Evolutionary conservation across 2,113 vertebrate genomes (phyloP), one percentile per base, ranked within the genome.

Genomic region (Hippocampus mohnikei): DNA sequence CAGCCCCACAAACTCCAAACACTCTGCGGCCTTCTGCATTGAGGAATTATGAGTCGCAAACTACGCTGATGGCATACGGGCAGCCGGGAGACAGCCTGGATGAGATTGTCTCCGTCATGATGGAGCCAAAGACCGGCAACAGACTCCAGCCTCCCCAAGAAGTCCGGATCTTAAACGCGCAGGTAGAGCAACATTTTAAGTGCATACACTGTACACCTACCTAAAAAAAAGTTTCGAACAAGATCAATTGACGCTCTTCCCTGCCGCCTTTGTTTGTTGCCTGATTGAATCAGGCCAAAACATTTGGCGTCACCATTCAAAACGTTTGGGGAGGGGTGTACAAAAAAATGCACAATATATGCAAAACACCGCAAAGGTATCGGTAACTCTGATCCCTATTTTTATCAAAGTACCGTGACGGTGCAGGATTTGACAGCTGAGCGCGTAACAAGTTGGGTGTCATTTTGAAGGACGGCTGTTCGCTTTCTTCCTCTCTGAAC

Each of bases 21-120:
- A 83, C 63, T 7, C 20, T 64, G 13, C 79, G 23, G 33, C 79
- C 76, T 72, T 73, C 84, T 6, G 3, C 73, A 5, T 42, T 86
- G 70, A 84, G 72, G 8, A 87, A 83, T 60, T 76, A 66, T 0
- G 85, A 84, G 10, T 87, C 86, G 23, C 89, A 85, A 65, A 78
- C 27, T n/a, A 77, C 79, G 0, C 42, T 83, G 4, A 55, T 74
- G 40, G 56, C 76, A 3, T 87, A 88, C 8, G 62, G 79, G 5
- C 78, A 69, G 18, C 78, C 74, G 0, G 72, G 61, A 21, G 83
- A 92, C 12, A 87, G 89, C 44, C 81, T 84, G 7, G 91, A 94
- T 23, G 89, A 88, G 62, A 71, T 86, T 50, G 75, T 83, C 13
- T 89, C 87, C 1, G 85, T 83, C 71, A 91, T 85, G 71, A 87